Percentiles rank a stretch among this genome's conserved stretches.
Conservation (phyloP, 2,888 invertebrate genomes). For the Carpatolechia fugitivella region DNA sequence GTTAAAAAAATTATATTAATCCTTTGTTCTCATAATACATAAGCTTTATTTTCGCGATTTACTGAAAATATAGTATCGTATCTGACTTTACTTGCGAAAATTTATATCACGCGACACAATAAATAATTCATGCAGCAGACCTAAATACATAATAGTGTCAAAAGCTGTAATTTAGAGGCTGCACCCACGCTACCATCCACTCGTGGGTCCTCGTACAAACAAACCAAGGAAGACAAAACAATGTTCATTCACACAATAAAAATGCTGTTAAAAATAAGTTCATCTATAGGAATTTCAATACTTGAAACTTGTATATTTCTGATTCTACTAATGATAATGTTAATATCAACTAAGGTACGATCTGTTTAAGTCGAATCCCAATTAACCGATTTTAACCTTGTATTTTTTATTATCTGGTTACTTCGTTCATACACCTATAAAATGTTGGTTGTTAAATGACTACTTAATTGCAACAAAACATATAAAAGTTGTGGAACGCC, state of each 20-base stretch:
- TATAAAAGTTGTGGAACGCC: too few relatives aligned
- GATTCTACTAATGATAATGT: neutral
- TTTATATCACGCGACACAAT: constrained; percentile 36
- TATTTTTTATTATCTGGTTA: too few relatives aligned
- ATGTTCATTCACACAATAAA: neutral
- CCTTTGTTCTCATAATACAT: too few relatives aligned
- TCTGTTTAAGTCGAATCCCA: too few relatives aligned
- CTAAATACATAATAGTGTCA: constrained; percentile 61
- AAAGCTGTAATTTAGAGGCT: constrained; percentile 50
- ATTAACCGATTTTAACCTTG: too few relatives aligned
- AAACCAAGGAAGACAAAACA: neutral
- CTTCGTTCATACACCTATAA: too few relatives aligned
- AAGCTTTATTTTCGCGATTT: neutral
- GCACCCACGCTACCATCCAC: constrained; percentile 39
- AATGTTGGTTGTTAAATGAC: neutral
- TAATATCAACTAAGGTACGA: constrained; percentile 8
- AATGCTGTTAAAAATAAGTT: neutral
- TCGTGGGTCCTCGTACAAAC: neutral
- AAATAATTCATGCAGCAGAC: constrained; percentile 56
- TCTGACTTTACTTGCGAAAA: constrained; percentile 2
- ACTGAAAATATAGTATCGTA: neutral
- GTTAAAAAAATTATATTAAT: too few relatives aligned
- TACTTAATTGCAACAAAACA: neutral
- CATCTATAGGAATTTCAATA: neutral
- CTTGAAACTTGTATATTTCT: neutral